Evolutionary conservation across 2,113 vertebrate genomes (phyloP).

Genomic region (Anhinga anhinga): DNA sequence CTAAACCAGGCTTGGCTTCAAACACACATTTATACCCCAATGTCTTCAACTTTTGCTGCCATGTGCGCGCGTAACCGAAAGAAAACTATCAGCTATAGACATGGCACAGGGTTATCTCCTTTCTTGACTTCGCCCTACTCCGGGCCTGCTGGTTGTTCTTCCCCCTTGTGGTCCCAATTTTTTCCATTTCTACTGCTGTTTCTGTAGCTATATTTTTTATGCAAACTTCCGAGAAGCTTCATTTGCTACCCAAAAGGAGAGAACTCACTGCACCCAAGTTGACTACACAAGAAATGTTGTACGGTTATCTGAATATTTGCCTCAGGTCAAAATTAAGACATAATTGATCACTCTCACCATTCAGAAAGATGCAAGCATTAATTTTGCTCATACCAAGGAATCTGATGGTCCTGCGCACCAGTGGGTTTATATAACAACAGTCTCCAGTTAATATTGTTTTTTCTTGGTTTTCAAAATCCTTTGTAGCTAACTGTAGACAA

Average conservation of each 20-base stretch:
- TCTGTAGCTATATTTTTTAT: not conserved
- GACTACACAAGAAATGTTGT: not conserved
- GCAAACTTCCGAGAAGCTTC: not conserved
- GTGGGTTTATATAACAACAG: slow-evolving; percentile 97
- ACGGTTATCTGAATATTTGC: not conserved
- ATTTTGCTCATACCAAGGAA: slow-evolving; percentile 88
- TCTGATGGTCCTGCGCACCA: slow-evolving; percentile 93
- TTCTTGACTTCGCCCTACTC: not conserved
- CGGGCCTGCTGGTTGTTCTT: not conserved
- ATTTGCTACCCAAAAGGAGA: not conserved
- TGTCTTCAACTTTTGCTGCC: not conserved
- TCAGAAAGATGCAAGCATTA: slow-evolving; percentile 43
- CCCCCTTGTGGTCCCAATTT: not conserved
- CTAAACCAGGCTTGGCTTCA: not conserved
- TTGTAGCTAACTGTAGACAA: slow-evolving; percentile 94
- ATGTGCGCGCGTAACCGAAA: not conserved
- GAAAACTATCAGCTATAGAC: not conserved
- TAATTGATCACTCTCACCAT: not conserved
- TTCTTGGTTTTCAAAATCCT: slow-evolving; percentile 94
- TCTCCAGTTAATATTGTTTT: slow-evolving; percentile 95
- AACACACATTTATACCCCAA: not conserved
- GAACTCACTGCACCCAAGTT: not conserved
- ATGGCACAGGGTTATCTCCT: not conserved
- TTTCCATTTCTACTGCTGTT: not conserved
- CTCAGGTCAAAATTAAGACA: not conserved